Evolutionary conservation across 2,888 invertebrate species (phyloP), one percentile per base, ranked within the genome.

Genomic region (Mellilla xanthometata): DNA sequence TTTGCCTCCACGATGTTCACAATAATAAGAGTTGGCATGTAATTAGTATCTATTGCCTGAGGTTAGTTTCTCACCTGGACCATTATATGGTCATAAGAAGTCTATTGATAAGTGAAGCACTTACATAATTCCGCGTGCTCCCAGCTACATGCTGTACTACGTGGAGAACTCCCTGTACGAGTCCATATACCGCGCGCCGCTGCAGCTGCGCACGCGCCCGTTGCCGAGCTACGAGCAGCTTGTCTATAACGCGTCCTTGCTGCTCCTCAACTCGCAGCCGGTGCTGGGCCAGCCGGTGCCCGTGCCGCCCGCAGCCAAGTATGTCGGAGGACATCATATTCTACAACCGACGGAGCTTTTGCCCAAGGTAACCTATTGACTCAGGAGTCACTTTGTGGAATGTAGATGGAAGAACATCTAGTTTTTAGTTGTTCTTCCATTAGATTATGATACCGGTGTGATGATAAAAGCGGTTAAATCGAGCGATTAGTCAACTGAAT

Each of bases 301-400:
- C 0, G 32, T 78, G 39, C 76, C 81, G 0, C 57, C 55, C 2
- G 78, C 61, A 34, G 67, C 63, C 1, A 73, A 73, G 47, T 70
- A 72, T 26, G 49, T 81, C 1, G 81, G 79, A 0, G 76, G 79
- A 10, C 79, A 81, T 46, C 81, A 81, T 39, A 49, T 81, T 11
- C 51, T 58, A 8, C 51, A 49, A n/a, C 36, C 53, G 1, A 32
- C 57, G 0, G 54, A 57, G 3, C 49, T 65, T 2, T 47, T 77
- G 11, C 54, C 74, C 1, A 54, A 72, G 70, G 81, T 80, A 49
- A n/a, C n/a, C n/a, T n/a, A n/a, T n/a, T n/a, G n/a, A n/a, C n/a
- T n/a, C n/a, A n/a, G n/a, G n/a, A n/a, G n/a, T n/a, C n/a, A n/a
- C n/a, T n/a, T n/a, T n/a, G n/a, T n/a, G n/a, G n/a, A n/a, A n/a